Evolutionary conservation across 2,113 vertebrate species (phyloP), one percentile per base, ranked within the genome.

Genomic region (Rhinichthys klamathensis): DNA sequence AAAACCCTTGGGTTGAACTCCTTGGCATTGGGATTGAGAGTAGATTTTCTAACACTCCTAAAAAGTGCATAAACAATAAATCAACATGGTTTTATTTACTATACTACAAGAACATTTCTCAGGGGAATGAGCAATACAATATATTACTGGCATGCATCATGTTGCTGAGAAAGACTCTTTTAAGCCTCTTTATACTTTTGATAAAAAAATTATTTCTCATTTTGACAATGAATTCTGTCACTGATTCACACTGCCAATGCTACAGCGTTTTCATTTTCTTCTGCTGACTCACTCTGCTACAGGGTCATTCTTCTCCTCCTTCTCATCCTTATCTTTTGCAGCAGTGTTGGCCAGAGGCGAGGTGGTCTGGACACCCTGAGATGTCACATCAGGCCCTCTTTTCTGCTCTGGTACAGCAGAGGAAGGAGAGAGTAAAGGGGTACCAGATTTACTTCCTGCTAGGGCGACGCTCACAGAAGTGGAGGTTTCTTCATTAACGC

Each of bases 41-140:
- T 99, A 77, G 98, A 99, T 94, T 99, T 99, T 92, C 96, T 96
- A 86, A 99, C 97, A 97, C 98, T 98, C 93, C 98, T 99, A 91
- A 89, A 92, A 85, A 83, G 69, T 84, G 88, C 87, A 89, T n/a
- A 80, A 83, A 58, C n/a, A 61, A 25, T 6, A 70, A 25, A 65
- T 2, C 25, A 35, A 18, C 38, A 35, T 51, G 51, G n/a, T 76
- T 54, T 54, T 51, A 54, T 32, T 51, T 15, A 65, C 13, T 46
- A 63, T 25, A 46, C 0, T 3, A 60, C 30, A 41, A 25, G 2
- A 79, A 60, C 32, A 60, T 60, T n/a, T 13, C 1, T 16, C 3
- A 23, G n/a, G 6, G 46, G 3, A 77, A 35, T 35, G 1, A 32
- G 13, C 23, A 35, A 77, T n/a, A 1, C 10, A 72, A 76, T 76